Evolutionary conservation across 2,113 vertebrate species (phyloP).

Genomic region (Ammodytes dubius): DNA sequence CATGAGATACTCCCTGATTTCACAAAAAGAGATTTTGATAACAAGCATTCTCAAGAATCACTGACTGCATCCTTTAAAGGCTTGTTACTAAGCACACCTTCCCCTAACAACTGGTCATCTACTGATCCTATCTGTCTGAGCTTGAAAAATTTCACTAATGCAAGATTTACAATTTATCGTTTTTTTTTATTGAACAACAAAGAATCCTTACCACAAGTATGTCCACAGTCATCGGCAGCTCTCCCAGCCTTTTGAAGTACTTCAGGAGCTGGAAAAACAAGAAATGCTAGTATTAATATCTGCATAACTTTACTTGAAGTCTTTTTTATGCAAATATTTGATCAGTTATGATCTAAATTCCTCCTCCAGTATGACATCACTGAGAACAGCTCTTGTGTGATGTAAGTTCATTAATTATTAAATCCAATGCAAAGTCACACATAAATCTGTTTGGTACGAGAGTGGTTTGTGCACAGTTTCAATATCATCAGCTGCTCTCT

Average conservation of each 20-base stretch:
- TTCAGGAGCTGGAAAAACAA: constrained; percentile 90
- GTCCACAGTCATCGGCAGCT: constrained; percentile 95
- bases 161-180: too few species aligned
- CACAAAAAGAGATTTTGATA: too few species aligned
- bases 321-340: too few species aligned
- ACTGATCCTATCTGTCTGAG: not conserved
- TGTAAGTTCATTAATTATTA: not conserved
- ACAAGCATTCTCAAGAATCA: too few species aligned
- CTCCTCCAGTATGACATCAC: too few species aligned
- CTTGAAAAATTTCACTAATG: not conserved
- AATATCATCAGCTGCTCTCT: not conserved
- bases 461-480: not conserved
- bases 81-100: not conserved
- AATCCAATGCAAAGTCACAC: not conserved
- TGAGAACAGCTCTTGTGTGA: not conserved
- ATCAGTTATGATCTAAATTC: too few species aligned
- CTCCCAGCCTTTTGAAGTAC: constrained; percentile 92
- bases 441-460: not conserved
- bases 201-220: constrained; percentile 92
- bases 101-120: not conserved
- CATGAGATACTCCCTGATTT: too few species aligned
- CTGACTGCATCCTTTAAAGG: too few species aligned
- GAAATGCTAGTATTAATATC: not conserved
- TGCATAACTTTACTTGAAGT: too few species aligned
- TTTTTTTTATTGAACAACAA: not conserved